Evolutionary conservation across 2,888 invertebrate species (phyloP).

Genomic region (Aspidiotus destructor): DNA sequence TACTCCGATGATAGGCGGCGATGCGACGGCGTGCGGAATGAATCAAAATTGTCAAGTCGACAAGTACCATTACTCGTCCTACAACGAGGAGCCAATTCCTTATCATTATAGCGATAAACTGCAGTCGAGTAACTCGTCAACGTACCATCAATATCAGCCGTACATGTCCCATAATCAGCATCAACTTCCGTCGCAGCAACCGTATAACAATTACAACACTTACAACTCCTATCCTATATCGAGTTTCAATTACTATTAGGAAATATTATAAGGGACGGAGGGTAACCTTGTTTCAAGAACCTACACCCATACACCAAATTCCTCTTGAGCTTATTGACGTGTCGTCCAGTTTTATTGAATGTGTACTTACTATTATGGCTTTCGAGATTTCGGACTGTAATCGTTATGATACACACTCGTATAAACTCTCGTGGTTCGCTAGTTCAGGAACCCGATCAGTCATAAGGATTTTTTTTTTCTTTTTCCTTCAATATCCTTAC

Average conservation of each 20-base stretch:
- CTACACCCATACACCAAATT: no score
- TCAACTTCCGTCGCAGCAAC: slow-evolving; percentile 13
- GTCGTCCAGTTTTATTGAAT: no score
- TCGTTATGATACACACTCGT: no score
- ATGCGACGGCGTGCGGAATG: background rate
- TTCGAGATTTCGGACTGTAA: no score
- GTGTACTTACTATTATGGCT: no score
- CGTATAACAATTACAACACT: slow-evolving; percentile 19
- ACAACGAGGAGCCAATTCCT: slow-evolving; percentile 39
- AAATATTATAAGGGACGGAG: background rate
- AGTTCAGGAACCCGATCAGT: no score
- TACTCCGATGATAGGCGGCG: slow-evolving; percentile 5
- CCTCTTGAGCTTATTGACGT: no score
- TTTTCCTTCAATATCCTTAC: no score
- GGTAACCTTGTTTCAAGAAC: no score
- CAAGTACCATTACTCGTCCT: slow-evolving; percentile 6
- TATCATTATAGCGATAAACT: background rate
- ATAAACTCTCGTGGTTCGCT: no score
- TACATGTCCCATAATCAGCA: slow-evolving; percentile 16
- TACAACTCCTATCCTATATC: slow-evolving; percentile 18
- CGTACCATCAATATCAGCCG: slow-evolving; percentile 1
- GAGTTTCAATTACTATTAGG: slow-evolving; percentile 26
- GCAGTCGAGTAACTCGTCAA: background rate
- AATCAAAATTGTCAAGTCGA: slow-evolving; percentile 25
- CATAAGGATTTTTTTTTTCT: no score